A percentile compares a stretch with the other conserved stretches of the same genome.
These are phyloP conservation scores for Galagoides demidoff DNA, from an alignment of 2,797 vertebrate genomes.

Conservation along the genomic window DNA sequence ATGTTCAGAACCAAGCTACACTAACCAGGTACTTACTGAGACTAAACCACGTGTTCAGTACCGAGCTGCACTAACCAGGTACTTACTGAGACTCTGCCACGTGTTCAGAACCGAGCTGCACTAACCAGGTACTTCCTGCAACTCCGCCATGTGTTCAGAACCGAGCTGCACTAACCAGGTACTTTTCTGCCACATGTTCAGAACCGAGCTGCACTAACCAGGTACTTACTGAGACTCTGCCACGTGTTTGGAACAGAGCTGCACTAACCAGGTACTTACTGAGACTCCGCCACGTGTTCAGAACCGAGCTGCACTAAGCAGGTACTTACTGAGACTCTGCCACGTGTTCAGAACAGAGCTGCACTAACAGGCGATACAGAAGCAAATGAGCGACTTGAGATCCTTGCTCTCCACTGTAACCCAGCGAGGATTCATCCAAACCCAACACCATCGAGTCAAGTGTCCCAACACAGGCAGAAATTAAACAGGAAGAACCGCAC, in stretches of 20 bases:
- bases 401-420: not conserved
- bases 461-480: not conserved
- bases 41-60: accelerated
- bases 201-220: accelerated
- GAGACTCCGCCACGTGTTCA: too few species aligned
- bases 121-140: accelerated
- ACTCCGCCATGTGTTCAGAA: accelerated
- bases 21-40: accelerated
- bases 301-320: accelerated
- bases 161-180: accelerated
- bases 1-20: accelerated
- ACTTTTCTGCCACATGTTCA: accelerated
- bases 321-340: accelerated
- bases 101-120: accelerated
- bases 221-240: accelerated
- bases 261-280: accelerated
- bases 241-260: accelerated
- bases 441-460: not conserved
- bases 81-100: accelerated
- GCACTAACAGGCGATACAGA: accelerated
- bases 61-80: accelerated
- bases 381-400: accelerated
- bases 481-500: not conserved
- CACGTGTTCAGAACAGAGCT: accelerated
- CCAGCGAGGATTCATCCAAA: not conserved